Evolutionary conservation across 2,888 invertebrate species (phyloP), one percentile per base, ranked within the genome.

Genomic region (Byasa hedistus): DNA sequence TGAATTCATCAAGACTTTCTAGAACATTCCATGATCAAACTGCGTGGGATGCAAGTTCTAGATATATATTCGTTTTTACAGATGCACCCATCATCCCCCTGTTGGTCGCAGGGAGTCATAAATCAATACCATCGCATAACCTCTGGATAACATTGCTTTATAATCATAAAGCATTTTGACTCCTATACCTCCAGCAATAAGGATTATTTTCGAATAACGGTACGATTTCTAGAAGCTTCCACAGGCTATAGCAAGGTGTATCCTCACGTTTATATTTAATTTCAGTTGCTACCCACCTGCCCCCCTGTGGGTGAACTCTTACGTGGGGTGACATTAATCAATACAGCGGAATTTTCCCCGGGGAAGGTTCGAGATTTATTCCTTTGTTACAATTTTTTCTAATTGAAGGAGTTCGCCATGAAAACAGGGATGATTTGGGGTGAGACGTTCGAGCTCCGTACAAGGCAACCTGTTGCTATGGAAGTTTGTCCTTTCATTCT

Each of bases 311-410:
- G 52, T 54, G 52, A 3, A 48, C 48, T n/a, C 48, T 1, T 8
- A 8, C n/a, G 12, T 23, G 61, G 23, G 36, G 57, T n/a, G 57
- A 27, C 63, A 27, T 27, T 10, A 48, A 57, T 48, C 48, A 63
- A 63, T 63, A 55, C 27, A 44, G 55, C 5, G 21, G 15, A 52
- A 57, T 39, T 21, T 60, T 62, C 52, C 54, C 62, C 54, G 39
- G 24, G 39, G 56, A 60, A 48, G 44, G 39, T 65, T 65, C 65
- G 22, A 48, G 65, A 65, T 59, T 59, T n/a, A 32, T 55, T 56
- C 48, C 65, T 60, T 65, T 65, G 65, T 65, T 60, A 52, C 44
- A 17, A 19, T 7, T 56, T 61, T 15, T 21, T 7, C n/a, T 22
- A 54, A 15, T 21, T 22, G n/a, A 61, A 12, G 2, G 17, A n/a